Percentiles rank a stretch among this genome's conserved stretches.
phyloP scores from a whole-genome alignment of 2,113 vertebrate species.

The Hydropotes inermis region DNA sequence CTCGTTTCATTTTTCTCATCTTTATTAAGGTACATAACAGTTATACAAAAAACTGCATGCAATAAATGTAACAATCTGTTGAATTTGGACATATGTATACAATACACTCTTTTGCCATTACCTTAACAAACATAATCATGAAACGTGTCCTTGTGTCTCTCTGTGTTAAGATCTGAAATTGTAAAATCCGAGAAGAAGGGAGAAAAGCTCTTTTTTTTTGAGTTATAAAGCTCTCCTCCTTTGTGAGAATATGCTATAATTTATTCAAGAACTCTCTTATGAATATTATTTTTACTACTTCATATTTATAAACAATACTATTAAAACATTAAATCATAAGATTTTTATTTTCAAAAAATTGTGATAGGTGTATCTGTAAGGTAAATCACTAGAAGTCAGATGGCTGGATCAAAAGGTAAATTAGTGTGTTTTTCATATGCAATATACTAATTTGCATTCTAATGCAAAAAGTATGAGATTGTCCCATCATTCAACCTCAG shows the following conservation, averaged over 20 bases:
- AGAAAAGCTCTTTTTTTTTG: not conserved
- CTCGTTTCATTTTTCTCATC: not conserved
- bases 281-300: not conserved
- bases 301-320: not conserved
- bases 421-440: not conserved
- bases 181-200: not conserved
- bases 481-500: not conserved
- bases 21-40: not conserved
- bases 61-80: not conserved
- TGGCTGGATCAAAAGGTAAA: not conserved
- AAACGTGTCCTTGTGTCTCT: not conserved
- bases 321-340: not conserved
- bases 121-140: not conserved
- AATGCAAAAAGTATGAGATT: not conserved
- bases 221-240: not conserved
- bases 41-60: not conserved
- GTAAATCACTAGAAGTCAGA: not conserved
- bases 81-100: not conserved
- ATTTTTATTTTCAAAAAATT: not conserved
- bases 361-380: not conserved
- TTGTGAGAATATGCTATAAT: not conserved
- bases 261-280: not conserved
- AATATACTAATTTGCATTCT: not conserved
- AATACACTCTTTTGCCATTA: not conserved
- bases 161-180: not conserved